These are phyloP conservation scores for Ceratitis capitata DNA, from an alignment of 1,140 invertebrate genomes.

Conservation along the genomic window DNA sequence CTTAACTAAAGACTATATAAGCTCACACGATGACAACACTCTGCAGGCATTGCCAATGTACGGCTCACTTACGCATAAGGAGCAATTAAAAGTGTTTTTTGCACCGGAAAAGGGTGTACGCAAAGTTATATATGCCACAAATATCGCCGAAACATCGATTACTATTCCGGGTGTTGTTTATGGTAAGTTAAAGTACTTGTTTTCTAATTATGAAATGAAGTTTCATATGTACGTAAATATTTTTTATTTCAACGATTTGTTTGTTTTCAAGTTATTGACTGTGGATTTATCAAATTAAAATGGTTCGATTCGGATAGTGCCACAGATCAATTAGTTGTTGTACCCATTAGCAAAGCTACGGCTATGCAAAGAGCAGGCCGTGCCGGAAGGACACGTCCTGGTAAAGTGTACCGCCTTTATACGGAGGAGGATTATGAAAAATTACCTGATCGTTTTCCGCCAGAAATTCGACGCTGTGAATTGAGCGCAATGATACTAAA, in stretches of 20 bases:
- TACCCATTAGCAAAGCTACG: conserved; percentile 88
- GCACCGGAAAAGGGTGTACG: conserved; percentile 77
- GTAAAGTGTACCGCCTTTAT: conserved; percentile 85
- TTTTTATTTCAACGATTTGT: background rate
- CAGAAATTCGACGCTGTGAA: conserved; percentile 93
- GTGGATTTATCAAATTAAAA: conserved; percentile 96
- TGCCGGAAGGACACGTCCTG: conserved; percentile 84
- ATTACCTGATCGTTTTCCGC: conserved; percentile 77
- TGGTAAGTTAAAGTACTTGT: conserved; percentile 43
- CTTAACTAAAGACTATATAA: conserved; percentile 74
- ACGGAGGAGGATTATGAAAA: conserved; percentile 81
- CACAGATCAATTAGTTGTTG: conserved; percentile 85
- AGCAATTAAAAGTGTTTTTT: conserved; percentile 91
- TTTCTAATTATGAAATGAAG: too few relatives aligned
- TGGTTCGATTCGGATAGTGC: conserved; percentile 87
- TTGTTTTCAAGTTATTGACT: conserved; percentile 81
- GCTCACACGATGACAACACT: conserved; percentile 69
- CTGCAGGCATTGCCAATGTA: conserved; percentile 92
- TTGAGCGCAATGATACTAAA: conserved; percentile 87
- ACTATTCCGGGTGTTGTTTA: conserved; percentile 87
- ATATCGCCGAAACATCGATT: conserved; percentile 97
- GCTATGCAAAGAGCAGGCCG: conserved; percentile 92
- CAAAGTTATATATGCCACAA: conserved; percentile 95
- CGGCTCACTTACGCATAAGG: conserved; percentile 83
- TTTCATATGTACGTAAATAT: background rate